Evolutionary conservation across 2,797 vertebrate genomes (phyloP).

Genomic region (Calcarius lapponicus): DNA sequence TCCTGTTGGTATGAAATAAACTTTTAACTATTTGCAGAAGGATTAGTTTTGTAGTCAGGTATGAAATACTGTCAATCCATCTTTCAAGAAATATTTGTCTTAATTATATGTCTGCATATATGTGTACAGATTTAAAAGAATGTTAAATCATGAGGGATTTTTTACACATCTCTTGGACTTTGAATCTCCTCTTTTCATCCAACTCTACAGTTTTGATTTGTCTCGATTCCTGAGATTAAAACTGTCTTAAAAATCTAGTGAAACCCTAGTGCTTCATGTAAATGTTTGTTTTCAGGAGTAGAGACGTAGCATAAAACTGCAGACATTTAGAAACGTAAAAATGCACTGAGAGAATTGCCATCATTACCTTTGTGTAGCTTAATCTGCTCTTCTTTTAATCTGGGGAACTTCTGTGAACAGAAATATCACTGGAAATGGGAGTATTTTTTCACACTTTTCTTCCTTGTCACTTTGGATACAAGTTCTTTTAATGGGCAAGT

Average conservation of each 20-base stretch:
- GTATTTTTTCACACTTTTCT: not conserved
- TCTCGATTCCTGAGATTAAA: not conserved
- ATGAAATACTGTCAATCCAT: not conserved
- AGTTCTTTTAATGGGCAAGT: not conserved
- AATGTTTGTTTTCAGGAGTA: not conserved
- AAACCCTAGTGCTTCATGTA: not conserved
- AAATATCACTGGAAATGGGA: not conserved
- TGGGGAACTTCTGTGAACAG: not conserved
- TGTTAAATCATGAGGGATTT: not conserved
- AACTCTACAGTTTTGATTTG: not conserved
- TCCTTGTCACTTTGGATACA: not conserved
- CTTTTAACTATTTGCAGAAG: not conserved
- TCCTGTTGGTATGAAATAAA: not conserved
- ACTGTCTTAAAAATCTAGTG: not conserved
- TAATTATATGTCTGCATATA: not conserved
- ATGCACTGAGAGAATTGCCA: not conserved
- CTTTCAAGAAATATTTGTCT: not conserved
- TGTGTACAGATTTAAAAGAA: not conserved
- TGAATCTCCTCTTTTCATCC: not conserved
- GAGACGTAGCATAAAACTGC: not conserved
- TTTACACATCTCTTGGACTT: not conserved
- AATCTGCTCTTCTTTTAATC: not conserved
- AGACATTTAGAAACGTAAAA: not conserved
- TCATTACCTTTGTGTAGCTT: not conserved
- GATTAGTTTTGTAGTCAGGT: not conserved